phyloP scores from a whole-genome alignment of 2,888 invertebrate genomes.

The Nyleta sp. region DNA sequence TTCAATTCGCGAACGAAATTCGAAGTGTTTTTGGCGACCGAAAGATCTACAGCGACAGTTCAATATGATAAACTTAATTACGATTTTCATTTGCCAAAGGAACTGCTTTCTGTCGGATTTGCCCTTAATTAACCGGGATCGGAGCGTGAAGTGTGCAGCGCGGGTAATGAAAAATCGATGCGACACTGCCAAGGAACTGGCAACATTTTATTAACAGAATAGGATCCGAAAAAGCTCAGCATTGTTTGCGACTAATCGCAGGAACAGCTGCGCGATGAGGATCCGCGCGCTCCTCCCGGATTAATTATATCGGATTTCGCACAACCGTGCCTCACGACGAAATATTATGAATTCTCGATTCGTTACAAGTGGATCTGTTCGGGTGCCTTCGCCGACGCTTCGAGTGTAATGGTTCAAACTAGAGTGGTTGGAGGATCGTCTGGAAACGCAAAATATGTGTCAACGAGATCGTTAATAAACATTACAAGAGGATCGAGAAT shows the following conservation, averaged over 20 bases:
- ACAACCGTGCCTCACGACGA: neutral
- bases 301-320: no score
- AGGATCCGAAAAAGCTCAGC: constrained; percentile 10
- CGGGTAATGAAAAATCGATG: constrained; percentile 28
- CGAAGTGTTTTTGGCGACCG: no score
- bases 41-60: no score
- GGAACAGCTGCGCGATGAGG: no score
- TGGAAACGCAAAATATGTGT: neutral
- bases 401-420: neutral
- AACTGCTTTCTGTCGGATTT: constrained; percentile 9
- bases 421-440: neutral
- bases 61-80: constrained; percentile 12
- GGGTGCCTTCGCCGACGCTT: neutral
- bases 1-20: no score
- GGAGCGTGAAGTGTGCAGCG: constrained; percentile 5
- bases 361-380: neutral
- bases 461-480: neutral
- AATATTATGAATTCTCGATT: constrained; percentile 4
- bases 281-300: no score
- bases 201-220: constrained; percentile 25
- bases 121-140: constrained; percentile 26
- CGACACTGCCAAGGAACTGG: constrained; percentile 6
- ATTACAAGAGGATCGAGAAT: neutral
- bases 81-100: constrained; percentile 12
- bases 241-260: no score